phyloP scores from a whole-genome alignment of 2,888 invertebrate genomes.

The Odontothrips loti region DNA sequence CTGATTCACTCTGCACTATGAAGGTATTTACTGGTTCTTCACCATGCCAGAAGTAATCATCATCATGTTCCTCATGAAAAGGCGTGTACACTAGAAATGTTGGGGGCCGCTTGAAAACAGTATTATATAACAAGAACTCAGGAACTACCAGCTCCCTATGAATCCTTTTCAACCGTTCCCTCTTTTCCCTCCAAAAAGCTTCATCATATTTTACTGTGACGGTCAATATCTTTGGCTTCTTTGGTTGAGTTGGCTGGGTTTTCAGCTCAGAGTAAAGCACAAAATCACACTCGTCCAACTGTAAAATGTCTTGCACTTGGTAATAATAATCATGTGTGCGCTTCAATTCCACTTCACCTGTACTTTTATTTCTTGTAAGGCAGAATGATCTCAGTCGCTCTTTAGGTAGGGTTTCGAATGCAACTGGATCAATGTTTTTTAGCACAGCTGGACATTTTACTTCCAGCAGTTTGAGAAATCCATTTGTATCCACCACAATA shows the following conservation, averaged over 20 bases:
- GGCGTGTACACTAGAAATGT: neutral
- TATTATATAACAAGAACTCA: too few species aligned
- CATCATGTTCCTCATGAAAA: neutral
- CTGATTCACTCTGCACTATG: too few species aligned
- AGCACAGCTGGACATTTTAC: conserved; percentile 27
- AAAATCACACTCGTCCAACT: conserved; percentile 20
- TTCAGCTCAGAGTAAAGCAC: neutral
- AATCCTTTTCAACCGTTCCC: neutral
- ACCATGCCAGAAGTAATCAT: neutral
- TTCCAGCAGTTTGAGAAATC: neutral
- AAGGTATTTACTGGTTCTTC: too few species aligned
- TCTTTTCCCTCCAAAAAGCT: neutral
- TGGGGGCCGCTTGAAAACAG: neutral
- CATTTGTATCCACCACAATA: neutral
- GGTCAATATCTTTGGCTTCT: neutral
- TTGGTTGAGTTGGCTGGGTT: too few species aligned
- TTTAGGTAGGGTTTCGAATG: neutral
- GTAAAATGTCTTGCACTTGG: conserved; percentile 19
- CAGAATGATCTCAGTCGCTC: neutral
- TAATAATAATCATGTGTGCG: neutral
- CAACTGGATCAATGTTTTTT: conserved; percentile 6
- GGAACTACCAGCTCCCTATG: neutral
- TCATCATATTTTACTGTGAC: neutral
- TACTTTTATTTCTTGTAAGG: neutral
- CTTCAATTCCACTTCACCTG: neutral